Conservation (phyloP, 37 sponge, comb jelly and placozoan genomes). For the Agelas oroides region DNA sequence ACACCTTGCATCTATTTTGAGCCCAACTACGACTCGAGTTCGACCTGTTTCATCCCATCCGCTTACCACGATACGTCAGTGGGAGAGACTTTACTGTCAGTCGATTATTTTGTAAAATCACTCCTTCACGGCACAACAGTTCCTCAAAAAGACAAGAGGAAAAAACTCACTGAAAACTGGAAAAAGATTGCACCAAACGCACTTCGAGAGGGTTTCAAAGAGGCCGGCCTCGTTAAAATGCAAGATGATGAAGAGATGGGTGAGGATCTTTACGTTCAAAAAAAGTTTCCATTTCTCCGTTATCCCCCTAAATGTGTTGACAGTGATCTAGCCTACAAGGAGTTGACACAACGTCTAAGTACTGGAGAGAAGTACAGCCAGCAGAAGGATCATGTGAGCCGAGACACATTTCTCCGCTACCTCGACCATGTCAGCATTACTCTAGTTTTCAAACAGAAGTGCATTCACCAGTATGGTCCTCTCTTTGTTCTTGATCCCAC, state of each 20-base stretch:
- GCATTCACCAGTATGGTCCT: conserved; percentile 41
- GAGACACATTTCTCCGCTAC: conserved; percentile 50
- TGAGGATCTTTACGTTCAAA: conserved; percentile 44
- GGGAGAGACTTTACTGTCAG: conserved; percentile 66
- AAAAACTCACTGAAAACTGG: conserved; percentile 65
- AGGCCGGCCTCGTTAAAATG: conserved; percentile 52
- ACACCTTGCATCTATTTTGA: conserved; percentile 69
- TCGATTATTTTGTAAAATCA: conserved; percentile 68
- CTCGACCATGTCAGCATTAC: conserved; percentile 59
- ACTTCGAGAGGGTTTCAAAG: conserved; percentile 37
- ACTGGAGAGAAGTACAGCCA: conserved; percentile 40
- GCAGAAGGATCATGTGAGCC: conserved; percentile 13
- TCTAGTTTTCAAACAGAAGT: conserved; percentile 26
- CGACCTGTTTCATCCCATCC: conserved; percentile 60
- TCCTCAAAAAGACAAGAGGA: conserved; percentile 60
- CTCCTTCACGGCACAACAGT: conserved; percentile 77
- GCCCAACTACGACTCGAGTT: conserved; percentile 71
- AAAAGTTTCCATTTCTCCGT: conserved; percentile 39
- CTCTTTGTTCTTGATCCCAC: conserved; percentile 44
- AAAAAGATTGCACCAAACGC: conserved; percentile 35
- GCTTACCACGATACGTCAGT: conserved; percentile 85
- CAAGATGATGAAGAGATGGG: conserved; percentile 58
- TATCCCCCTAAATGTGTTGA: conserved; percentile 56
- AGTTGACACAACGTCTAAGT: conserved; percentile 43
- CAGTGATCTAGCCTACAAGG: conserved; percentile 34